Evolutionary conservation across 2,888 invertebrate species (phyloP).

Genomic region (Rhagonycha fulva): DNA sequence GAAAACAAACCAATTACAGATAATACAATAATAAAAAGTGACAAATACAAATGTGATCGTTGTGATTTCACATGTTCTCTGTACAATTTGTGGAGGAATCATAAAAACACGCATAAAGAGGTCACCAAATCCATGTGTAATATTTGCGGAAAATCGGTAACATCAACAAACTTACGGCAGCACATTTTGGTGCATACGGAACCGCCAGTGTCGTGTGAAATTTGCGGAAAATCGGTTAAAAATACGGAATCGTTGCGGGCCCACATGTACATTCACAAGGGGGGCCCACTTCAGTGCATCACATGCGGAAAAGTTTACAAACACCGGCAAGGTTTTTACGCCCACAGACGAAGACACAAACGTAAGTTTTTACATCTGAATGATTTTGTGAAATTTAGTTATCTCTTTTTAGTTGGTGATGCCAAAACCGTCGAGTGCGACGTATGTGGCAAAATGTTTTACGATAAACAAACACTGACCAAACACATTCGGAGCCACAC

Average conservation of each 20-base stretch:
- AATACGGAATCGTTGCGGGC: neutral
- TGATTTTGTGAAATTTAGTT: neutral
- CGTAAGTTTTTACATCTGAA: neutral
- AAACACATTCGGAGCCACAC: slow-evolving; percentile 25
- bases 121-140: neutral
- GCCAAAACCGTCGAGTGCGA: neutral
- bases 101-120: neutral
- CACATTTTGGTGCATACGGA: neutral
- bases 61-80: neutral
- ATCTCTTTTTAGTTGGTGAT: neutral
- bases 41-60: neutral
- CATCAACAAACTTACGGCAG: neutral
- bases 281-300: neutral
- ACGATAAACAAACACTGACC: neutral
- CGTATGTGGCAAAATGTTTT: neutral
- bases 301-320: neutral
- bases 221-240: neutral
- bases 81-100: neutral
- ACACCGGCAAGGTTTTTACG: neutral
- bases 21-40: neutral
- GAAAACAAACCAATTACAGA: neutral
- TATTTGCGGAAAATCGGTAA: neutral
- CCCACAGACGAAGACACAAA: neutral
- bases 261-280: neutral
- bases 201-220: neutral